These are phyloP conservation scores for Cephalopholis sonnerati DNA, from an alignment of 2,113 vertebrate genomes.

Conservation along the genomic window DNA sequence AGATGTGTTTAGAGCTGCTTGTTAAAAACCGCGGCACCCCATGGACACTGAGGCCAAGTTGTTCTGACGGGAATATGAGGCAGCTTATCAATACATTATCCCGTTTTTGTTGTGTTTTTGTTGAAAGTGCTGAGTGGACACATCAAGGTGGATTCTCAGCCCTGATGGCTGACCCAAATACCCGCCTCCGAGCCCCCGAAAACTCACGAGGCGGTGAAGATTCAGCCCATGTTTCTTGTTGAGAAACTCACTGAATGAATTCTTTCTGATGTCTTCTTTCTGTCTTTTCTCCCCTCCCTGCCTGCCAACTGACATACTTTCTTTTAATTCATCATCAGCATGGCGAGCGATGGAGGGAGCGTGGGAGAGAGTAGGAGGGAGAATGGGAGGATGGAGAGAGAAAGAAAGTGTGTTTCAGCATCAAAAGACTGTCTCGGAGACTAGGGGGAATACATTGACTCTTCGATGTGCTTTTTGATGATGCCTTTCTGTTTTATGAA, in stretches of 20 bases:
- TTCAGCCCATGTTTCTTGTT: slow-evolving; percentile 27
- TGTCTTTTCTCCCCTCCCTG: slow-evolving; percentile 52
- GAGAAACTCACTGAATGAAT: slow-evolving; percentile 74
- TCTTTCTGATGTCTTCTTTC: slow-evolving; percentile 79
- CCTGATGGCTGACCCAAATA: slow-evolving; percentile 55
- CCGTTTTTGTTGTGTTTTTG: not conserved
- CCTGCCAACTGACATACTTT: slow-evolving; percentile 82
- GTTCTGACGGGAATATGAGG: not conserved
- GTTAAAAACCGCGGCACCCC: slow-evolving; percentile 19
- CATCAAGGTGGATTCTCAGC: slow-evolving; percentile 15
- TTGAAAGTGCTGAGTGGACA: slow-evolving; percentile 1
- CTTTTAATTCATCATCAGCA: slow-evolving; percentile 74
- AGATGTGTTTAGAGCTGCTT: slow-evolving; percentile 30
- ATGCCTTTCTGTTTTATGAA: slow-evolving; percentile 71
- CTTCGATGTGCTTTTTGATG: slow-evolving; percentile 71
- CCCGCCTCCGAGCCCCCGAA: not conserved
- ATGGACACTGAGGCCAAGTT: not conserved
- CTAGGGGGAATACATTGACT: slow-evolving; percentile 70
- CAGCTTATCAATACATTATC: slow-evolving; percentile 10
- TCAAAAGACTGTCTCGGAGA: slow-evolving; percentile 74
- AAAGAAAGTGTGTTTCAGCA: slow-evolving; percentile 71
- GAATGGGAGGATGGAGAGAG: slow-evolving; percentile 62
- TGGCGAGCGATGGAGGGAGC: slow-evolving; percentile 63
- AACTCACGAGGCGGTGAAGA: slow-evolving; percentile 28
- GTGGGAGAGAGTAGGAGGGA: slow-evolving; percentile 69